These are phyloP conservation scores for Emmelina monodactyla DNA, from an alignment of 2,888 invertebrate genomes.

Conservation along the genomic window DNA sequence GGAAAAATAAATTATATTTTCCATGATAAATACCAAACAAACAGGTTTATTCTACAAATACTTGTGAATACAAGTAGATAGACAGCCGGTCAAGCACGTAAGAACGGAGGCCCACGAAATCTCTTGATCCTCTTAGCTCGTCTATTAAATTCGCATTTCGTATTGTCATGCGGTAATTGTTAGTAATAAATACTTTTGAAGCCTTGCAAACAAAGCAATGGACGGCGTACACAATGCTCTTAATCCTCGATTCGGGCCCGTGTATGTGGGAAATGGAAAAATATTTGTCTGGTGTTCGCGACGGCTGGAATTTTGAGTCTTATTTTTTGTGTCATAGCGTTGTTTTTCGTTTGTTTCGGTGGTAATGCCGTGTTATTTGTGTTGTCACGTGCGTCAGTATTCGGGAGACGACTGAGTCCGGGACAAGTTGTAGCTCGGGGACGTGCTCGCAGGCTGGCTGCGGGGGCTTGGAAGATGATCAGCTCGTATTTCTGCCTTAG, in stretches of 20 bases:
- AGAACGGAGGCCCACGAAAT: too few relatives aligned
- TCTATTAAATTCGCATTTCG: neutral
- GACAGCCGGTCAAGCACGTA: too few relatives aligned
- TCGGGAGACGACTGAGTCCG: too few relatives aligned
- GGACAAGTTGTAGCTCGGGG: too few relatives aligned
- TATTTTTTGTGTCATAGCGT: neutral
- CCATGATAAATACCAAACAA: too few relatives aligned
- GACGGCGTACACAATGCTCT: constrained; percentile 30
- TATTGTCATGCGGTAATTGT: neutral
- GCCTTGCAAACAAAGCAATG: constrained; percentile 25
- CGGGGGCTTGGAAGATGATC: too few relatives aligned
- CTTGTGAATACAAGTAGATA: too few relatives aligned
- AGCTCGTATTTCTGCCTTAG: too few relatives aligned
- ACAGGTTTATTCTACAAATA: too few relatives aligned
- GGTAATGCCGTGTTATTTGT: neutral
- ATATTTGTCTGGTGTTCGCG: constrained; percentile 50
- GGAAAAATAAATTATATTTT: too few relatives aligned
- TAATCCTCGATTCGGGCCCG: constrained; percentile 50
- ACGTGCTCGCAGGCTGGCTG: too few relatives aligned
- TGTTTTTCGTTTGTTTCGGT: neutral
- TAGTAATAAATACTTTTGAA: constrained; percentile 3
- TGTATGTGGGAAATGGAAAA: constrained; percentile 52
- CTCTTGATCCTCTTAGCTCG: constrained; percentile 4
- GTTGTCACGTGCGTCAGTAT: too few relatives aligned
- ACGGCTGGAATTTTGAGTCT: neutral